phyloP scores from a whole-genome alignment of 2,797 vertebrate species.

The Ceryle rudis region DNA sequence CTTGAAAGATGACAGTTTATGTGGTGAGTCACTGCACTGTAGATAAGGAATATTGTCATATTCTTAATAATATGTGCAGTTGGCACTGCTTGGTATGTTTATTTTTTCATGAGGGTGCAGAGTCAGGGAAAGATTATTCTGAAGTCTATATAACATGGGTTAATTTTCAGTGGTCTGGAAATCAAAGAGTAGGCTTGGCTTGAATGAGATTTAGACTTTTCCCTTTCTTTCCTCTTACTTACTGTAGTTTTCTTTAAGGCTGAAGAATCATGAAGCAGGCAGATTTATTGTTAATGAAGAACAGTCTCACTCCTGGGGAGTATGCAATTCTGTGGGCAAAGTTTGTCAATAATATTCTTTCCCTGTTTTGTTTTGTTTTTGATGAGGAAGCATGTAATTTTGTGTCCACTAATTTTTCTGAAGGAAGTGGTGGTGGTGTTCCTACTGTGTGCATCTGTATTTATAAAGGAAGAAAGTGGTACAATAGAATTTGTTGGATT shows the following conservation, averaged over 20 bases:
- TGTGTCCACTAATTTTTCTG: not conserved
- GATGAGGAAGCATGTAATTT: not conserved
- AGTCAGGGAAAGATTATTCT: not conserved
- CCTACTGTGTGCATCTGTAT: not conserved
- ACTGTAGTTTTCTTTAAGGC: not conserved
- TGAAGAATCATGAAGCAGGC: not conserved
- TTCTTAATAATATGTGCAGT: not conserved
- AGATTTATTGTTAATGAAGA: not conserved
- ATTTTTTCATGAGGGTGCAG: not conserved
- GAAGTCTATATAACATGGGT: not conserved
- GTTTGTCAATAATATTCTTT: not conserved
- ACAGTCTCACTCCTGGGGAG: not conserved
- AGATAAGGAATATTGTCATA: not conserved
- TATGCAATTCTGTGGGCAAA: not conserved
- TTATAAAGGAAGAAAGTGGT: not conserved
- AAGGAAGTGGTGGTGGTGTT: not conserved
- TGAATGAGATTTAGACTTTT: not conserved
- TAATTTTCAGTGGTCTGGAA: not conserved
- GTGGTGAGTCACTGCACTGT: not conserved
- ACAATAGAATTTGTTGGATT: slow-evolving; percentile 12
- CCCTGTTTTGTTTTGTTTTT: not conserved
- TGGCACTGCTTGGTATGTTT: not conserved
- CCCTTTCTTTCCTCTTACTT: not conserved
- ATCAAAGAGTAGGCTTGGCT: accelerated
- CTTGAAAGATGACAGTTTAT: not conserved